Percentiles rank a stretch among this genome's conserved stretches.
phyloP scores from a whole-genome alignment of 1,140 invertebrate genomes.

The Lordiphosa clarofinis region DNA sequence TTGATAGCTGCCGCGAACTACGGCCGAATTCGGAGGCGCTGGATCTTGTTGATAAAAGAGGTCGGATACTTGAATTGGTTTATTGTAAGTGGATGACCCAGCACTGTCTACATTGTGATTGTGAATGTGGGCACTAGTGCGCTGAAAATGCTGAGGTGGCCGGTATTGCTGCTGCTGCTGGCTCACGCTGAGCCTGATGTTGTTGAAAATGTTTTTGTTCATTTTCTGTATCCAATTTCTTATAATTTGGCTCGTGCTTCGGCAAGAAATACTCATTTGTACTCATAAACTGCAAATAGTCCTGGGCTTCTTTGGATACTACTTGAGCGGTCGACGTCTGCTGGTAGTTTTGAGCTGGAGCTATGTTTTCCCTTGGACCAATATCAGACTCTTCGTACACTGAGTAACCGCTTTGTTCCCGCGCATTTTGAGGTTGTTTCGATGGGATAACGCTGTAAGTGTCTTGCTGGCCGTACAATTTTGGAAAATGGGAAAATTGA shows the following conservation, averaged over 20 bases:
- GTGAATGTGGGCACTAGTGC: slow-evolving; percentile 12
- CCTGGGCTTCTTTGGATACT: slow-evolving; percentile 60
- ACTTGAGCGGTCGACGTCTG: slow-evolving; percentile 15
- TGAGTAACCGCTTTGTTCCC: slow-evolving; percentile 38
- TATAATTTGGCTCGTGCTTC: slow-evolving; percentile 66
- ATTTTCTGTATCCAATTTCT: slow-evolving; percentile 50
- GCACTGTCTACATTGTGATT: slow-evolving; percentile 24
- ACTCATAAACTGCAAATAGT: slow-evolving; percentile 71
- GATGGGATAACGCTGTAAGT: slow-evolving; percentile 25
- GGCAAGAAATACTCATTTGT: slow-evolving; percentile 75
- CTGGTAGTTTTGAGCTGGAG: slow-evolving; percentile 21
- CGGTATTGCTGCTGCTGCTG: slow-evolving; percentile 24
- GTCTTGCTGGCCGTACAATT: slow-evolving; percentile 16
- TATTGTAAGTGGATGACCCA: slow-evolving; percentile 49
- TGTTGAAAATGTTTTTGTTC: slow-evolving; percentile 23
- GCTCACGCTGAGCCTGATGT: slow-evolving; percentile 15
- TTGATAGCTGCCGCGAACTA: slow-evolving; percentile 73
- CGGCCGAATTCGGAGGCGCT: slow-evolving; percentile 40
- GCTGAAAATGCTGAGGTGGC: slow-evolving; percentile 12
- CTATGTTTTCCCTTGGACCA: slow-evolving; percentile 18
- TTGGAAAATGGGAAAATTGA: slow-evolving; percentile 37
- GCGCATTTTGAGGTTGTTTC: slow-evolving; percentile 19
- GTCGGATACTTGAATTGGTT: slow-evolving; percentile 63
- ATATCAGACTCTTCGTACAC: slow-evolving; percentile 66
- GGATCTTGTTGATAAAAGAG: slow-evolving; percentile 72